phyloP scores from a whole-genome alignment of 2,888 invertebrate species.

The Rhingia rostrata region DNA sequence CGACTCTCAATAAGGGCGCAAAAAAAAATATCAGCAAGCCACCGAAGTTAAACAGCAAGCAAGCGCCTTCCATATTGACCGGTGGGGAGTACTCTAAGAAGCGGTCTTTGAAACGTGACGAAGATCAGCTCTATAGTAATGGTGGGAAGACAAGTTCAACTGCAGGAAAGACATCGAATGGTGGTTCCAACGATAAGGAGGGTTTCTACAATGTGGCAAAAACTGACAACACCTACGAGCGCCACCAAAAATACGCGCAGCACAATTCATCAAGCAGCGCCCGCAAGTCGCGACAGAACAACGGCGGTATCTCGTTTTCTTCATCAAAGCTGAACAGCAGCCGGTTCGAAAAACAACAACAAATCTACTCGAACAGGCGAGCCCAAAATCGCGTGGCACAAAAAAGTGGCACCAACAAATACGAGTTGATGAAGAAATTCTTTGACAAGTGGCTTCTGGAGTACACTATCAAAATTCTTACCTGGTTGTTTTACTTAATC shows the following conservation, averaged over 20 bases:
- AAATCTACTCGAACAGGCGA: slow-evolving; percentile 49
- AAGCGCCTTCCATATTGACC: slow-evolving; percentile 14
- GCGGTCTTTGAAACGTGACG: slow-evolving; percentile 46
- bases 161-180: slow-evolving; percentile 13
- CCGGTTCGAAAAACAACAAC: slow-evolving; percentile 55
- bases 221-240: slow-evolving; percentile 83
- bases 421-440: slow-evolving; percentile 83
- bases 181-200: slow-evolving; percentile 73
- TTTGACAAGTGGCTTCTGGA: slow-evolving; percentile 85
- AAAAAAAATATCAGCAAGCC: slow-evolving; percentile 53
- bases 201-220: slow-evolving; percentile 79
- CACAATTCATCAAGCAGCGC: slow-evolving; percentile 37
- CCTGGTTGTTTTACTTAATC: slow-evolving; percentile 91
- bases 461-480: slow-evolving; percentile 86
- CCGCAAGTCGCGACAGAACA: slow-evolving; percentile 46
- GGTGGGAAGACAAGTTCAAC: slow-evolving; percentile 21
- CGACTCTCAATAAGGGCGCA: slow-evolving; percentile 55
- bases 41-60: slow-evolving; percentile 78
- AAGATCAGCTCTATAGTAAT: slow-evolving; percentile 36
- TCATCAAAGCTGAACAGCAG: slow-evolving; percentile 37
- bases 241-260: slow-evolving; percentile 77
- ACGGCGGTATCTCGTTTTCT: slow-evolving; percentile 42
- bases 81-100: slow-evolving; percentile 44
- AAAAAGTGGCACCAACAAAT: slow-evolving; percentile 82
- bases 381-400: slow-evolving; percentile 46